A percentile compares a stretch with the other conserved stretches of the same genome.
These are phyloP conservation scores for Buathra laborator DNA, from an alignment of 2,888 invertebrate genomes.

Conservation along the genomic window DNA sequence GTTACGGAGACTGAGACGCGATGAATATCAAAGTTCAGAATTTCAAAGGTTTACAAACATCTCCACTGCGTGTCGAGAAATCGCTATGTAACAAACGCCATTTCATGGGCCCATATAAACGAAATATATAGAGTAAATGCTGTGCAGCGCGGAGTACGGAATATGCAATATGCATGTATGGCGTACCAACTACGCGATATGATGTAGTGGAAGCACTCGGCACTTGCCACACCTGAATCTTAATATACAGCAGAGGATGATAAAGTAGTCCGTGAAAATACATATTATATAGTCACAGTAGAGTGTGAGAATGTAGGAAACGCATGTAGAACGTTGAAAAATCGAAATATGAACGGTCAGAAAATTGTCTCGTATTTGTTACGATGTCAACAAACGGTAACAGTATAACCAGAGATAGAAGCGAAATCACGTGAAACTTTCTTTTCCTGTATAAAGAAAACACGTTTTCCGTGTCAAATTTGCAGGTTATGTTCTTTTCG, in stretches of 20 bases:
- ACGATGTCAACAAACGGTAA: too few relatives aligned
- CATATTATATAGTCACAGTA: not conserved
- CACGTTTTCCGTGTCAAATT: too few relatives aligned
- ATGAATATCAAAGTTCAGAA: not conserved
- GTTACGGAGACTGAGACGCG: not conserved
- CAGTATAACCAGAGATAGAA: too few relatives aligned
- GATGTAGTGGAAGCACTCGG: conserved; percentile 14
- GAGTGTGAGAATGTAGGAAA: not conserved
- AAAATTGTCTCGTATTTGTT: not conserved
- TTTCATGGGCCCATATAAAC: not conserved
- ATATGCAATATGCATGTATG: conserved; percentile 41
- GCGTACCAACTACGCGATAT: not conserved
- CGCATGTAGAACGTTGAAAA: not conserved
- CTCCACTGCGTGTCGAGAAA: not conserved
- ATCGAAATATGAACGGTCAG: not conserved
- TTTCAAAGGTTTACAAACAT: not conserved
- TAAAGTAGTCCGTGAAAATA: conserved; percentile 22
- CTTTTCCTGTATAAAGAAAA: too few relatives aligned
- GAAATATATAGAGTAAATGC: not conserved
- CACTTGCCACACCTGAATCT: conserved; percentile 43
- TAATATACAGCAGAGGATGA: conserved; percentile 24
- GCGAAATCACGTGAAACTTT: too few relatives aligned
- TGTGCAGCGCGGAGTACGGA: not conserved
- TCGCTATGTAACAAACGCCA: conserved; percentile 9
- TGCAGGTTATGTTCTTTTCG: too few relatives aligned